phyloP scores from a whole-genome alignment of 30 jellyfish, hydroid and myxozoan genomes.

The Aurelia aurita region DNA sequence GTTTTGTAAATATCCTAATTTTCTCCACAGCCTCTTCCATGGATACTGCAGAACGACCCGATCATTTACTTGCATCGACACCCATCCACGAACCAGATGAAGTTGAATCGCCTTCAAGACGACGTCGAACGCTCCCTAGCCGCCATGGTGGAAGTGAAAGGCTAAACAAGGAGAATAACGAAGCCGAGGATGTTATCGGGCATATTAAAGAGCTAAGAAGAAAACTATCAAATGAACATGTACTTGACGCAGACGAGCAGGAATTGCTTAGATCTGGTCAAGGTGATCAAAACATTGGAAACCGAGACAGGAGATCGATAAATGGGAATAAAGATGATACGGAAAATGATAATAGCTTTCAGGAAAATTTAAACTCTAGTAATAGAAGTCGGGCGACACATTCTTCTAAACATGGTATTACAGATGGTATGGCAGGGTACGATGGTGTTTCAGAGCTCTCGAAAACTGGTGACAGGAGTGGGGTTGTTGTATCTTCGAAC shows the following conservation, averaged over 20 bases:
- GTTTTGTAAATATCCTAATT: not conserved
- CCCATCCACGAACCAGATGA: constrained; percentile 29
- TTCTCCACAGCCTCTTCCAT: not conserved
- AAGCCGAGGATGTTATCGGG: constrained; percentile 48
- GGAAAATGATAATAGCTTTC: not conserved
- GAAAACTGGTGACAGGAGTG: not conserved
- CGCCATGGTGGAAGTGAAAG: constrained; percentile 56
- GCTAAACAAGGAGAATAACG: not conserved
- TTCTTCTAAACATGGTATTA: too few species aligned
- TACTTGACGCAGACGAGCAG: constrained; percentile 5
- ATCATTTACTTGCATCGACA: constrained; percentile 24
- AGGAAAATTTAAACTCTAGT: not conserved
- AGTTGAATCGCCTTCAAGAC: constrained; percentile 43
- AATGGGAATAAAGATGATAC: not conserved
- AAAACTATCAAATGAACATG: constrained; percentile 25
- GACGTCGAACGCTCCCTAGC: constrained; percentile 60
- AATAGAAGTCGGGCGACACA: not conserved
- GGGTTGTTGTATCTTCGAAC: not conserved
- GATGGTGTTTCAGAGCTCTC: not conserved
- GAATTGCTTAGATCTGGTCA: not conserved
- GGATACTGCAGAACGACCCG: constrained; percentile 6
- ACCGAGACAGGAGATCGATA: not conserved
- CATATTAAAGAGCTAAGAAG: constrained; percentile 39
- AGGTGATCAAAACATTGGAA: not conserved
- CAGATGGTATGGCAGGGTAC: not conserved